Evolutionary conservation across 2,797 vertebrate species (phyloP).

Genomic region (Pangasius macronema): DNA sequence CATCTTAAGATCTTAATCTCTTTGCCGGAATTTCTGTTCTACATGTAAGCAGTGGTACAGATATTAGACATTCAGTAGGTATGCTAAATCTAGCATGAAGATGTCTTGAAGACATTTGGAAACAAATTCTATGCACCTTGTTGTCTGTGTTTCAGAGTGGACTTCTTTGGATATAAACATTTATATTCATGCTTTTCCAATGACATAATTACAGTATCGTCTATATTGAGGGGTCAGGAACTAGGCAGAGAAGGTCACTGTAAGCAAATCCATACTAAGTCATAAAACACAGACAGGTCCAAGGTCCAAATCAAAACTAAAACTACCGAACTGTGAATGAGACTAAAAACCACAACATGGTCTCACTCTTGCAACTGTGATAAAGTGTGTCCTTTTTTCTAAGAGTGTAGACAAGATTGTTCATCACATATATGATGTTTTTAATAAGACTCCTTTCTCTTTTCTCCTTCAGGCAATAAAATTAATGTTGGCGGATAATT

Average conservation of each 20-base stretch:
- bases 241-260: background rate
- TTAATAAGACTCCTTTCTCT: background rate
- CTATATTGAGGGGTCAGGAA: background rate
- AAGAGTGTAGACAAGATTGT: background rate
- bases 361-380: background rate
- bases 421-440: background rate
- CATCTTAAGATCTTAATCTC: background rate
- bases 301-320: background rate
- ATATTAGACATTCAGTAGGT: background rate
- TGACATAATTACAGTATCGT: background rate
- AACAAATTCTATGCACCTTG: background rate
- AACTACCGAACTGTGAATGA: background rate
- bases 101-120: background rate
- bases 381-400: background rate
- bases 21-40: background rate
- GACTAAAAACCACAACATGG: background rate
- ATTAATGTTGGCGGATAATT: conserved; percentile 9
- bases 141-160: background rate
- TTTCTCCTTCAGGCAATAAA: background rate
- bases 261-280: background rate
- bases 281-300: background rate
- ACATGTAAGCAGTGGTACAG: background rate
- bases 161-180: background rate
- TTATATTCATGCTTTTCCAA: background rate
- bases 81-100: background rate